Evolutionary conservation across 2,797 vertebrate species (phyloP).

Genomic region (Gymnopithys bicolor): DNA sequence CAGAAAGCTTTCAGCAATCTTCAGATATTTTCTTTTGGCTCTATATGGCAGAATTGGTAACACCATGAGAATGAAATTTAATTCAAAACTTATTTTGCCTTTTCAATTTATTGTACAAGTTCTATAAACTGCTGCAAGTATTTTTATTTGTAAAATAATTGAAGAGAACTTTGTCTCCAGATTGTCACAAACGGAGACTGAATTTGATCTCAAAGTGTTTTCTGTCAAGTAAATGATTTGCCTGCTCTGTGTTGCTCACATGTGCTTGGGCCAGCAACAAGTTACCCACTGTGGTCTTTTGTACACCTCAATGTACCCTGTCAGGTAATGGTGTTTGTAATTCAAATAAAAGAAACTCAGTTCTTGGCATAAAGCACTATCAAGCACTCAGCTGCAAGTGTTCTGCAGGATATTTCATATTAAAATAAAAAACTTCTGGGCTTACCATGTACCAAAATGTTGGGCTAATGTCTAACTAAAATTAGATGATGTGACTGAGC

Average conservation of each 20-base stretch:
- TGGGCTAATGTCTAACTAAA: not conserved
- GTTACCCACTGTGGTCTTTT: slow-evolving; percentile 35
- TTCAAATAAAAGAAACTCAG: slow-evolving; percentile 18
- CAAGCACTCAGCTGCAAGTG: not conserved
- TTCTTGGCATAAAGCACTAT: not conserved
- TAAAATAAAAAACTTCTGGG: not conserved
- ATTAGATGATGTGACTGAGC: not conserved
- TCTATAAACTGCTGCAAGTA: not conserved
- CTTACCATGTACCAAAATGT: not conserved
- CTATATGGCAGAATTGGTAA: not conserved
- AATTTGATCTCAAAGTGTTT: slow-evolving; percentile 41
- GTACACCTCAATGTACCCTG: not conserved
- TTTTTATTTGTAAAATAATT: slow-evolving; percentile 29
- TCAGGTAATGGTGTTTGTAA: not conserved
- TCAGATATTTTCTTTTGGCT: not conserved
- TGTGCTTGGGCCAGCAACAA: not conserved
- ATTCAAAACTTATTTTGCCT: not conserved
- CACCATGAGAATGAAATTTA: not conserved
- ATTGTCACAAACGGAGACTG: not conserved
- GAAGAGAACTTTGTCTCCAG: not conserved
- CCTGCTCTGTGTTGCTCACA: not conserved
- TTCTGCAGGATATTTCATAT: not conserved
- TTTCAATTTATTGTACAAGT: not conserved
- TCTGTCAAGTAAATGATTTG: slow-evolving; percentile 46
- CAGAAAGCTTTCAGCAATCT: not conserved